Base-by-base conservation (phyloP, 2,113 vertebrate genomes). In the Mustela nigripes region DNA sequence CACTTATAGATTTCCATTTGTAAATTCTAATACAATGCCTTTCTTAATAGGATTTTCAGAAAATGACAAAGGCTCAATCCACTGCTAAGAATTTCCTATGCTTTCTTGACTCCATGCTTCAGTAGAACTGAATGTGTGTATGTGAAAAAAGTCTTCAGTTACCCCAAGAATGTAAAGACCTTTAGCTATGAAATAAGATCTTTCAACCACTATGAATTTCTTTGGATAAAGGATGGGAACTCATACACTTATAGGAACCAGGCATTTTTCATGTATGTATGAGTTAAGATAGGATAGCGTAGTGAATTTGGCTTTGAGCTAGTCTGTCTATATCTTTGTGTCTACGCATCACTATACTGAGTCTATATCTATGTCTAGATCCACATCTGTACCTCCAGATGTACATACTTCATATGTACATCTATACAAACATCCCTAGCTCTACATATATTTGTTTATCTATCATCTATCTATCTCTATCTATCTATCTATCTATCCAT, bases 21-120 rank as follows among this genome's bases (percentile, higher is more conserved):
- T 33, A 36, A 89, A 83, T 76, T 96, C 10, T 28, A 91, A 91
- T 31, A 21, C 3, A 5, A 81, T 5, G 36, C 0, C 28, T 92
- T 96, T 86, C 36, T 82, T 85, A 80, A 67, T 63, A 69, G 76
- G 11, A 62, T 80, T 92, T 85, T 87, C 74, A 76, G 63, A 95
- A 97, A 94, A 85, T 73, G 16, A 48, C 7, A 81, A 83, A 91
- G 56, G 4, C 19, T 83, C 28, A 53, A 8, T 69, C 36, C 33
- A 83, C 31, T 82, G 33, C 33, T 7, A 1, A 83, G 48, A 36
- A 56, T 22, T 92, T 84, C 26, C 12, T 84, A 26, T 86, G 56
- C 16, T 73, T 83, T 87, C 62, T 74, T 79, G 65, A 95, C 21
- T 53, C 28, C 10, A 65, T 39, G 5, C 16, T 94, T 97, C 10